Evolutionary conservation across 2,113 vertebrate species (phyloP), one percentile per base, ranked within the genome.

Genomic region (Gymnarchus niloticus): DNA sequence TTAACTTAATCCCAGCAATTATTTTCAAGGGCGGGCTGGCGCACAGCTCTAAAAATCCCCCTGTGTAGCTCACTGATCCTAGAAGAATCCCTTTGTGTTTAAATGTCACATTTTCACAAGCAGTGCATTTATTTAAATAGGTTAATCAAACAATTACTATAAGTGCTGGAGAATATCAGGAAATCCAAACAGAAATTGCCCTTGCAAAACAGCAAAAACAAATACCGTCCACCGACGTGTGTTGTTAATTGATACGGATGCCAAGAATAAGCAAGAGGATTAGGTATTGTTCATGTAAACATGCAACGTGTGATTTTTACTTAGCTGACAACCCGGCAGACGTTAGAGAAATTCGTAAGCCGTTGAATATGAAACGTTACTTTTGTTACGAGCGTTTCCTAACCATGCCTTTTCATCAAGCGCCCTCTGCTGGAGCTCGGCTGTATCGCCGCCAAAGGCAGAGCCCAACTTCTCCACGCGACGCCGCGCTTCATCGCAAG

Each of bases 391-490:
- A 33, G 44, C 3, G 6, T 52, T 57, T 41, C 2, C 54, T 21
- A 73, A 12, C 86, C 82, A 90, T 90, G 44, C 1, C 61, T 88
- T 89, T 86, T 91, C 88, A 86, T 83, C 76, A 85, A 86, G 86
- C 88, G 56, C 91, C 91, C 88, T 88, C 93, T 92, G 83, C 88
- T 91, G 93, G 91, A 84, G 8, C 19, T n/a, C 19, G 3, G 8
- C 17, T n/a, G 33, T 57, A 12, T 57, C n/a, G 33, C 56, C 82
- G 23, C 19, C 19, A 41, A 57, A 2, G 10, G 9, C 8, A 44
- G 48, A 52, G 25, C 12, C n/a, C 49, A 5, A 52, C 4, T 25
- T 25, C 33, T 37, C 41, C 46, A 76, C 17, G 23, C 37, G 10
- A 17, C 33, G 28, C 69, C 25, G 33, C 5, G n/a, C 57, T 25